A percentile compares a stretch with the other conserved stretches of the same genome.
Evolutionary conservation across 30 jellyfish, hydroid and myxozoan genomes (phyloP).

Genomic region (Aurelia aurita): DNA sequence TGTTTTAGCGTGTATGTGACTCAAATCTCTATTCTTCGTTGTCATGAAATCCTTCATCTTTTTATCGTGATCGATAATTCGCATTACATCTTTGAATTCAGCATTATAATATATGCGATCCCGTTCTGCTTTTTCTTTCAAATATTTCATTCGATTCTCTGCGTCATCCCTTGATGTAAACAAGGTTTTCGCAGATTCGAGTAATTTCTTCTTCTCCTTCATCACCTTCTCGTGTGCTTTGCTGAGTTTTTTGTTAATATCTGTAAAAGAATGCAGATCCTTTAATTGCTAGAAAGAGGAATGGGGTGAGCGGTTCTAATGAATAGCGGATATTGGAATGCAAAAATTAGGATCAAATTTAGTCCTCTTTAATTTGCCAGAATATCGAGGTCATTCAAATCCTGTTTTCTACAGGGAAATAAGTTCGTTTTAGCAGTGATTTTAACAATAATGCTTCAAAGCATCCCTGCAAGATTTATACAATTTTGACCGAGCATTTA

Average conservation of each 20-base stretch:
- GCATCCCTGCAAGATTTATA: too few species aligned
- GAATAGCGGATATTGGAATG: too few species aligned
- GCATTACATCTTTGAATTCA: slow-evolving; percentile 80
- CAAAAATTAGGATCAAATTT: too few species aligned
- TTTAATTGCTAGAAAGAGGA: too few species aligned
- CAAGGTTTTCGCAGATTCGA: slow-evolving; percentile 69
- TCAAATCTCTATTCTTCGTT: slow-evolving; percentile 72
- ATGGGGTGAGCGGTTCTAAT: too few species aligned
- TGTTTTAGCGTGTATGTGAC: slow-evolving; percentile 51
- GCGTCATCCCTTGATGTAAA: slow-evolving; percentile 95
- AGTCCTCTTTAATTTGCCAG: too few species aligned
- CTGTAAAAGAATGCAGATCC: neutral
- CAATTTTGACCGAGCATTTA: too few species aligned
- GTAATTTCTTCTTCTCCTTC: slow-evolving; percentile 52
- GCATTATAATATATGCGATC: slow-evolving; percentile 71
- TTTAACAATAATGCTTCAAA: too few species aligned
- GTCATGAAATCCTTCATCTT: slow-evolving; percentile 85
- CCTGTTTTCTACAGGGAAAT: too few species aligned
- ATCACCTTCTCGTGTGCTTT: slow-evolving; percentile 48
- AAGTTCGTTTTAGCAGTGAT: too few species aligned
- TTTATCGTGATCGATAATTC: slow-evolving; percentile 91
- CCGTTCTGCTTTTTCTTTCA: slow-evolving; percentile 89
- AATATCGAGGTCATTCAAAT: too few species aligned
- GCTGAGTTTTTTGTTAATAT: slow-evolving; percentile 64
- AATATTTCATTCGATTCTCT: slow-evolving; percentile 80